These are phyloP conservation scores for Diadumene lineata DNA, from an alignment of 92 coral and sea anemone species.

Conservation along the genomic window DNA sequence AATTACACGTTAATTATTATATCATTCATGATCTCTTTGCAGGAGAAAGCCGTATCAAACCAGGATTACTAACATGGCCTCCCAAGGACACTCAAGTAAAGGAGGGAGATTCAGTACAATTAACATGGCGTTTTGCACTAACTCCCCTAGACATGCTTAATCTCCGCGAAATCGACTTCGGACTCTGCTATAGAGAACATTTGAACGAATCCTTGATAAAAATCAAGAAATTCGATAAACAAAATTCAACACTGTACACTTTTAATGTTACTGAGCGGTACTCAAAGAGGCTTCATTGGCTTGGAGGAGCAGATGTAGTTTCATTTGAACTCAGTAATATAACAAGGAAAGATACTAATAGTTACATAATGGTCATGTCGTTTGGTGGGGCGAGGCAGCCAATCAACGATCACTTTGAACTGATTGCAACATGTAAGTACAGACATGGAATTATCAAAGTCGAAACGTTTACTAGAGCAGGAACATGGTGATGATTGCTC, in stretches of 20 bases:
- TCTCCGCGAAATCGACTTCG: slow-evolving; percentile 13
- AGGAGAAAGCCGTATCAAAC: background rate
- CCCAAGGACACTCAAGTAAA: slow-evolving; percentile 9
- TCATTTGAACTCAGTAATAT: slow-evolving; percentile 23
- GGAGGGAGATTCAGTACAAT: slow-evolving; percentile 13
- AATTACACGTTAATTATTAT: no score
- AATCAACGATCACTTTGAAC: slow-evolving; percentile 29
- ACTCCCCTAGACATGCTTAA: background rate
- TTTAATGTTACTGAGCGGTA: slow-evolving; percentile 20
- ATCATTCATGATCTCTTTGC: no score
- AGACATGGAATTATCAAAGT: no score
- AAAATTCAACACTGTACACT: slow-evolving; percentile 15
- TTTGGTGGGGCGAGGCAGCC: slow-evolving; percentile 5
- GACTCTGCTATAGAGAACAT: background rate
- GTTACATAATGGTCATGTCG: slow-evolving; percentile 31
- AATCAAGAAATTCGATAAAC: slow-evolving; percentile 8
- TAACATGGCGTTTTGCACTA: slow-evolving; percentile 21
- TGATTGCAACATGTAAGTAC: slow-evolving; percentile 33
- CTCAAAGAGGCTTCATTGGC: slow-evolving; percentile 30
- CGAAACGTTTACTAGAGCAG: no score
- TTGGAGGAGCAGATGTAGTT: slow-evolving; percentile 8
- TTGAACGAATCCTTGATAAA: slow-evolving; percentile 16
- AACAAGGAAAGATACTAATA: slow-evolving; percentile 21
- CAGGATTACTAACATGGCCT: slow-evolving; percentile 21
- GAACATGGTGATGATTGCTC: no score